Conservation (phyloP, 2,888 invertebrate genomes). For the Agrypnus murinus region DNA sequence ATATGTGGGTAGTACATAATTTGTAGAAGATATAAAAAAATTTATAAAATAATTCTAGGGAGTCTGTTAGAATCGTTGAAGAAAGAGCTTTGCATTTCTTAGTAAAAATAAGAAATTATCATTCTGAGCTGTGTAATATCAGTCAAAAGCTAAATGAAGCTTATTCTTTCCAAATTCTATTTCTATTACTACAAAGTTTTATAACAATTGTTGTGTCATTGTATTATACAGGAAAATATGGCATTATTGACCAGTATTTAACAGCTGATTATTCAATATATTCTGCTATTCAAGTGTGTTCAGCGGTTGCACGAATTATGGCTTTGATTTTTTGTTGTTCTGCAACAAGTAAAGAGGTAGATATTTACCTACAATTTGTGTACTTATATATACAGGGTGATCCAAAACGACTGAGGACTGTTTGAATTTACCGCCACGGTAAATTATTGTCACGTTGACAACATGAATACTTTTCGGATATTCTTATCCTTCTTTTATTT, state of each 20-base stretch:
- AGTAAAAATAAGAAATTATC: slow-evolving; percentile 10
- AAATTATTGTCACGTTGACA: no score
- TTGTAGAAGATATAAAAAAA: neutral
- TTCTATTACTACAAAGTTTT: slow-evolving; percentile 23
- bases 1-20: no score
- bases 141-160: slow-evolving; percentile 12
- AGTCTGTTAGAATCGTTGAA: slow-evolving; percentile 1
- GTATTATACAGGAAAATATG: slow-evolving; percentile 26
- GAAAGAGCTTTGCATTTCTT: slow-evolving; percentile 5
- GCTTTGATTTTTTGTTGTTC: slow-evolving; percentile 8
- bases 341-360: slow-evolving; percentile 19
- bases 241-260: slow-evolving; percentile 8
- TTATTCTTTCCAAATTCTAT: slow-evolving; percentile 18
- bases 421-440: no score
- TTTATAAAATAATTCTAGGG: slow-evolving; percentile 2
- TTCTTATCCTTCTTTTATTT: no score
- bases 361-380: no score
- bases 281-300: neutral
- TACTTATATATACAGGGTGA: no score
- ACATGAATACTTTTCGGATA: no score
- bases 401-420: no score
- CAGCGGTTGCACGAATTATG: neutral
- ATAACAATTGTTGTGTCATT: slow-evolving; percentile 17
- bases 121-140: slow-evolving; percentile 8
- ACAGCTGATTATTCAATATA: slow-evolving; percentile 8